Evolutionary conservation across 2,797 vertebrate species (phyloP).

Genomic region (Halcyon chelicuti): DNA sequence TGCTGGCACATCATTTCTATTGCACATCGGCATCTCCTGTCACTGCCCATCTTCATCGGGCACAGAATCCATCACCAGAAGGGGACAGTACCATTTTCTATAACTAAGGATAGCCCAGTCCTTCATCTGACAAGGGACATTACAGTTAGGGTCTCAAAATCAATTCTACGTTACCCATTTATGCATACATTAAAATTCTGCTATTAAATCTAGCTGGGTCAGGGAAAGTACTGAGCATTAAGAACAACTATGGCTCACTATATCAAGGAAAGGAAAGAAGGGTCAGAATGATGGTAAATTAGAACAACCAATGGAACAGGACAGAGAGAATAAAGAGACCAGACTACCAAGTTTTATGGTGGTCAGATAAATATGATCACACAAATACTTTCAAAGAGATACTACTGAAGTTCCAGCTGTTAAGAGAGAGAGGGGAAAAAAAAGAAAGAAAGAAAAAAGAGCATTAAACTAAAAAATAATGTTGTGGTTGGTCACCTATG

Average conservation of each 20-base stretch:
- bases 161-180: not conserved
- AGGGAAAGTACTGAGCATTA: not conserved
- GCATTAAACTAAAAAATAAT: not conserved
- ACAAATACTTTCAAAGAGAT: not conserved
- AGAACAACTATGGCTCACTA: not conserved
- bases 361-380: not conserved
- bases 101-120: not conserved
- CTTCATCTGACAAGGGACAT: not conserved
- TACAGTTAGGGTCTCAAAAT: not conserved
- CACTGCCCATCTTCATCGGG: not conserved
- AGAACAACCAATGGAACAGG: not conserved
- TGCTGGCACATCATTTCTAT: not conserved
- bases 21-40: not conserved
- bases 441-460: not conserved
- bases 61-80: not conserved
- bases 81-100: not conserved
- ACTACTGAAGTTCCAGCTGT: not conserved
- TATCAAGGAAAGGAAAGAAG: not conserved
- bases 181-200: not conserved
- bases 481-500: not conserved
- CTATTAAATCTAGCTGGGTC: not conserved
- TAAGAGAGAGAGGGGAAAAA: not conserved
- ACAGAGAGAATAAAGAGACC: not conserved
- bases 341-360: not conserved
- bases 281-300: not conserved